Base-by-base conservation (phyloP, 2,888 invertebrate genomes). In the Merodon equestris region DNA sequence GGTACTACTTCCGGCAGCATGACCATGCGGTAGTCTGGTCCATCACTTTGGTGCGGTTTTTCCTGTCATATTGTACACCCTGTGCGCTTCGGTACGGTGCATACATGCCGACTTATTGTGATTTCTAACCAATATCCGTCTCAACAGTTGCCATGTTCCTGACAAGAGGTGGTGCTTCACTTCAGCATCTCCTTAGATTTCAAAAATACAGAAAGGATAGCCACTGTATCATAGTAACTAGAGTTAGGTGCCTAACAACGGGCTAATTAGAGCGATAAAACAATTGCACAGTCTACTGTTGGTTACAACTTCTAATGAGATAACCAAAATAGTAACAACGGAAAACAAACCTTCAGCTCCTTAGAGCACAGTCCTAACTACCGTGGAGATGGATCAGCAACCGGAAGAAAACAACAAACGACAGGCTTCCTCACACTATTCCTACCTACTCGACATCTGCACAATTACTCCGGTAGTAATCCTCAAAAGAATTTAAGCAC, bases 401-500 rank as follows among this genome's bases (percentile, higher is more conserved):
- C 48, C 58, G 40, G 40, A n/a, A 40, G 40, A 7, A 10, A n/a
- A 75, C 14, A 68, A 75, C 53, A 68, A 70, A 70, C 64, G 54
- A 57, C 50, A 38, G 68, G 54, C 58, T 63, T 66, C 42, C 38
- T 17, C 58, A 18, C 18, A 51, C 53, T 57, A 68, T 2, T 63
- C 63, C 68, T 45, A 68, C 19, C 48, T 27, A 27, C 48, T 44
- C 44, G 42, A 64, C 76, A 68, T 74, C 68, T 68, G 61, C 45
- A 57, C 53, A 61, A 57, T 63, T 68, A 47, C 53, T 56, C 15
- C 56, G 36, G 19, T 18, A 5, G 27, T 27, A 34, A 73, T 44
- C 51, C 66, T 67, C 72, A 61, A 72, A 63, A 67, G 77, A 72
- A 73, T 68, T 63, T 58, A 13, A 67, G 57, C 56, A 17, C 57